Conservation (phyloP, 2,797 vertebrate species). For the Steatocranus sp. region DNA sequence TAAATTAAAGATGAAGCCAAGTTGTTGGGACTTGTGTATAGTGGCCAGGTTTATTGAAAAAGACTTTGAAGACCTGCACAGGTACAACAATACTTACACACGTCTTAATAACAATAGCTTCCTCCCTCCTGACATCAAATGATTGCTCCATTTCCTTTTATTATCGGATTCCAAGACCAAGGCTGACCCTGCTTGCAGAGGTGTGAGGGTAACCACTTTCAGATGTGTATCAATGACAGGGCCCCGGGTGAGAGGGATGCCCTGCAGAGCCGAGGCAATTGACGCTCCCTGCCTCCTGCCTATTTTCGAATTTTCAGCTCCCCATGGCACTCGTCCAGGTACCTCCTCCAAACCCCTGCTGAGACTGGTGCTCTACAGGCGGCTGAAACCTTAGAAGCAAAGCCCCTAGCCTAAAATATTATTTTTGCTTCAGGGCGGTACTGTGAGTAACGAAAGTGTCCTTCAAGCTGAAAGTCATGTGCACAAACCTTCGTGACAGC, state of each 20-base stretch:
- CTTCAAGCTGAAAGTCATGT: slow-evolving; percentile 36
- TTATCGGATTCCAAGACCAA: slow-evolving; percentile 61
- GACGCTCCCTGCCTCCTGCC: slow-evolving; percentile 53
- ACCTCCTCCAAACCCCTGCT: slow-evolving; percentile 48
- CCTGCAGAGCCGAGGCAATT: slow-evolving; percentile 54
- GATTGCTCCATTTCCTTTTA: slow-evolving; percentile 72
- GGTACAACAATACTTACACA: not conserved
- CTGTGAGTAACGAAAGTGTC: slow-evolving; percentile 33
- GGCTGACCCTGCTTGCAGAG: slow-evolving; percentile 64
- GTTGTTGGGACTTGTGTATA: not conserved
- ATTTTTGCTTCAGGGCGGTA: slow-evolving; percentile 39
- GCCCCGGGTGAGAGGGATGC: slow-evolving; percentile 28
- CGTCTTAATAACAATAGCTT: slow-evolving; percentile 57
- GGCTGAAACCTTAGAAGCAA: slow-evolving; percentile 58
- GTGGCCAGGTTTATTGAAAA: not conserved
- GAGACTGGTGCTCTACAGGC: slow-evolving; percentile 44
- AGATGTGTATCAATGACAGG: slow-evolving; percentile 67
- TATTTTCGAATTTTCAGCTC: slow-evolving; percentile 65
- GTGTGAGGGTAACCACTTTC: slow-evolving; percentile 75
- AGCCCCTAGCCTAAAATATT: slow-evolving; percentile 36
- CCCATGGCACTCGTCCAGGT: slow-evolving; percentile 55
- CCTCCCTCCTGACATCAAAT: slow-evolving; percentile 61
- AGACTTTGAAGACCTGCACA: not conserved
- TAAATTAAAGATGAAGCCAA: not conserved
- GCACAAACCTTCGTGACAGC: slow-evolving; percentile 34